Conservation (phyloP, 2,113 vertebrate species). For the Muntiacus reevesi region DNA sequence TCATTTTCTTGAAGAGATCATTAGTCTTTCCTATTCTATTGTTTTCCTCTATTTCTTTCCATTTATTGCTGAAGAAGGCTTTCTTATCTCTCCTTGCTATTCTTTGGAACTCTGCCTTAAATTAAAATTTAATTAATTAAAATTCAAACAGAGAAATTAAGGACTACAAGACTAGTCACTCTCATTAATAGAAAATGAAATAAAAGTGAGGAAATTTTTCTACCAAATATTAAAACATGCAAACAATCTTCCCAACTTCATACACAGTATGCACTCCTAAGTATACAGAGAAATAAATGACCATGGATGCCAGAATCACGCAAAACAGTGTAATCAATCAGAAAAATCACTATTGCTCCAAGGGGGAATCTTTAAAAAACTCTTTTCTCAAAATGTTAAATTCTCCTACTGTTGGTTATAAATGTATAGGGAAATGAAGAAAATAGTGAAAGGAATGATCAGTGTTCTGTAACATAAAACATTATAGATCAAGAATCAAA, state of each 20-base stretch:
- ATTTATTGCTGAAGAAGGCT: accelerated
- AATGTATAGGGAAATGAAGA: not conserved
- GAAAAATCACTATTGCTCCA: not conserved
- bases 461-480: not conserved
- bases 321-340: not conserved
- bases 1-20: not conserved
- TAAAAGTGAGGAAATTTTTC: not conserved
- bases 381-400: not conserved
- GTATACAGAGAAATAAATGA: not conserved
- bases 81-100: not conserved
- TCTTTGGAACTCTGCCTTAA: not conserved
- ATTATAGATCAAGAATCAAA: not conserved
- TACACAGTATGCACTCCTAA: not conserved
- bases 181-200: not conserved
- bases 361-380: not conserved
- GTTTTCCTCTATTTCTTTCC: not conserved
- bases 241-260: not conserved
- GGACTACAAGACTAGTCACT: not conserved
- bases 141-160: not conserved
- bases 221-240: not conserved
- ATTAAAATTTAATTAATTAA: not conserved
- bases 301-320: accelerated
- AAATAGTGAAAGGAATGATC: not conserved
- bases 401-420: not conserved
- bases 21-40: not conserved